These are phyloP conservation scores for Parnassius mnemosyne DNA, from an alignment of 2,888 invertebrate genomes.

Conservation along the genomic window DNA sequence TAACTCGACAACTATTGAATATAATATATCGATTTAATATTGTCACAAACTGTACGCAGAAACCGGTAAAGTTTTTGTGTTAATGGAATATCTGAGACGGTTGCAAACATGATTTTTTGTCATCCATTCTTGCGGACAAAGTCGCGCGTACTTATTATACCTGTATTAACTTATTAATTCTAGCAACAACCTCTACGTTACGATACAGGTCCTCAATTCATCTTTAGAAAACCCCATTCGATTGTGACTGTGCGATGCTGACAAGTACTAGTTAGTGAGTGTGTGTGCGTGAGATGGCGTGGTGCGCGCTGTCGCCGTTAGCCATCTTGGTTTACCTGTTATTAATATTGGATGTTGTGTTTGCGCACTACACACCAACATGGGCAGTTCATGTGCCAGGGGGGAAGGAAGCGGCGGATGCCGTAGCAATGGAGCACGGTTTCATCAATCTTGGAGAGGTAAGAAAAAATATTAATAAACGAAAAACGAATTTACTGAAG, in stretches of 20 bases:
- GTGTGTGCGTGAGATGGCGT: constrained; percentile 70
- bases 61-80: too few species aligned
- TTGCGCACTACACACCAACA: constrained; percentile 86
- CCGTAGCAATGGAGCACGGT: constrained; percentile 89
- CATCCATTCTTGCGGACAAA: too few species aligned
- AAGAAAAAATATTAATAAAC: constrained; percentile 48
- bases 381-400: constrained; percentile 92
- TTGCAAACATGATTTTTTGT: too few species aligned
- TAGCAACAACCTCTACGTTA: neutral
- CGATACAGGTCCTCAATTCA: neutral
- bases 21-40: too few species aligned
- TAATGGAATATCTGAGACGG: too few species aligned
- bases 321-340: constrained; percentile 50
- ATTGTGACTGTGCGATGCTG: constrained; percentile 69
- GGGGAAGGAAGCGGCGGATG: constrained; percentile 84
- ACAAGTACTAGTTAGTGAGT: constrained; percentile 75
- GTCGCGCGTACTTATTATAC: too few species aligned
- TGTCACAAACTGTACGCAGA: too few species aligned
- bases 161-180: too few species aligned
- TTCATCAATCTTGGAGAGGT: constrained; percentile 93
- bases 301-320: constrained; percentile 53
- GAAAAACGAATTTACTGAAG: too few species aligned
- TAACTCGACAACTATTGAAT: too few species aligned
- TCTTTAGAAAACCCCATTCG: constrained; percentile 6
- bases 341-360: constrained; percentile 51